phyloP scores from a whole-genome alignment of 2,113 vertebrate genomes.

The Tychaedon coryphoeus region DNA sequence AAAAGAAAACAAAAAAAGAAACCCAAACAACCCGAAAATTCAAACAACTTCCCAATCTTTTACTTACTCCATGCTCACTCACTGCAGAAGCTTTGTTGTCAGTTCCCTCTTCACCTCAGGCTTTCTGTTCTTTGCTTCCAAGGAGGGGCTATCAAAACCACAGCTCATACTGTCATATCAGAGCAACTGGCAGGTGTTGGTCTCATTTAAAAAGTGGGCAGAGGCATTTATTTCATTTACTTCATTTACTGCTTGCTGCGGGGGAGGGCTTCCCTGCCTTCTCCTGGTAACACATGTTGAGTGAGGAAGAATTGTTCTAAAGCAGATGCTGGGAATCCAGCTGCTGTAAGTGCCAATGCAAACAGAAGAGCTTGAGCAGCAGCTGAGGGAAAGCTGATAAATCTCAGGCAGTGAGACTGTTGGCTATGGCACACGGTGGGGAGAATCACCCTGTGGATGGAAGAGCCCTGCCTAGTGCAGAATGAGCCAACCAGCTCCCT shows the following conservation, averaged over 20 bases:
- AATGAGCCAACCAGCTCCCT: background rate
- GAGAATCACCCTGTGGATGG: background rate
- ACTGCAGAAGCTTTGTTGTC: background rate
- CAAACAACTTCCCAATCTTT: background rate
- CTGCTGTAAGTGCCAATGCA: background rate
- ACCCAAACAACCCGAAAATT: background rate
- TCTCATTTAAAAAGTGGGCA: background rate
- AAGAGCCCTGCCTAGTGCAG: background rate
- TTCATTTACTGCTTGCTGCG: rapidly evolving
- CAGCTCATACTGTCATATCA: rapidly evolving
- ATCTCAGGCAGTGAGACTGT: background rate
- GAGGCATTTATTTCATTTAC: background rate
- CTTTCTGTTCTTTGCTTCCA: background rate
- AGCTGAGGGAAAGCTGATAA: background rate
- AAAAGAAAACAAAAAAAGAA: background rate
- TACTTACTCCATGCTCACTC: background rate
- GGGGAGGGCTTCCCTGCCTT: background rate
- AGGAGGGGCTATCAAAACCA: background rate
- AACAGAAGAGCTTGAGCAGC: background rate
- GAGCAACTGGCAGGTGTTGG: background rate
- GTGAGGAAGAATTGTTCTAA: background rate
- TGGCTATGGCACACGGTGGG: rapidly evolving
- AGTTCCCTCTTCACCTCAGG: background rate
- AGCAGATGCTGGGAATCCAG: background rate
- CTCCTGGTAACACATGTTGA: rapidly evolving